Base-by-base conservation (phyloP, 2,888 invertebrate species). In the Orthosia incerta region DNA sequence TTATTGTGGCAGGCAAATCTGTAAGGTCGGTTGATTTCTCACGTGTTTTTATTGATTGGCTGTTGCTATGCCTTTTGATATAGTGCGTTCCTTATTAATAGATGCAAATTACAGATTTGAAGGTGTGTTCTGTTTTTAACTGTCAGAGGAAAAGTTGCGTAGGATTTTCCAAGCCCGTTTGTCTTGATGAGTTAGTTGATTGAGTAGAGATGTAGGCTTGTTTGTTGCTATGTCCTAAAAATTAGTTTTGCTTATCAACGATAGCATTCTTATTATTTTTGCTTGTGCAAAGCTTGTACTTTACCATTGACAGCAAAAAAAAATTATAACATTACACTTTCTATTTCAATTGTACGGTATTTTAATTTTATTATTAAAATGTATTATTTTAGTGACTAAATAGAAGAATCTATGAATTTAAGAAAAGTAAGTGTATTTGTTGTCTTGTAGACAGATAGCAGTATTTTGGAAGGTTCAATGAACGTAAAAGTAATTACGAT, bases 401-500 rank as follows among this genome's bases (percentile, higher is more conserved):
- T 0, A 1, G 26, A 71, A 56, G 3, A 20, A 26, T 13, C 2
- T 11, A 11, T n/a, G n/a, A 1, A 20, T 12, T 0, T 0, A 23
- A 31, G 16, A 50, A 75, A 50, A 50, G 3, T 9, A 20, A n/a
- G n/a, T n/a, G n/a, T n/a, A n/a, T n/a, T n/a, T 16, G 16, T 48
- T 50, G 1, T 61, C 1, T n/a, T 23, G 2, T 60, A 16, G 18
- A 26, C 31, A 46, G 9, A 31, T n/a, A 56, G 78, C 61, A 31
- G n/a, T 53, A 53, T 63, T 63, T 64, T 23, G n/a, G 16, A 61
- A 57, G 26, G 77, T 75, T 66, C 81, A 62, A 23, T n/a, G 61
- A 80, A 66, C 67, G 20, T 51, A 13, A 20, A 75, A 61, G 66
- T 80, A 78, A 78, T 81, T 63, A 77, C 70, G 18, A 55, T 81